Conservation (phyloP, 2,113 vertebrate species). For the Macquaria australasica region DNA sequence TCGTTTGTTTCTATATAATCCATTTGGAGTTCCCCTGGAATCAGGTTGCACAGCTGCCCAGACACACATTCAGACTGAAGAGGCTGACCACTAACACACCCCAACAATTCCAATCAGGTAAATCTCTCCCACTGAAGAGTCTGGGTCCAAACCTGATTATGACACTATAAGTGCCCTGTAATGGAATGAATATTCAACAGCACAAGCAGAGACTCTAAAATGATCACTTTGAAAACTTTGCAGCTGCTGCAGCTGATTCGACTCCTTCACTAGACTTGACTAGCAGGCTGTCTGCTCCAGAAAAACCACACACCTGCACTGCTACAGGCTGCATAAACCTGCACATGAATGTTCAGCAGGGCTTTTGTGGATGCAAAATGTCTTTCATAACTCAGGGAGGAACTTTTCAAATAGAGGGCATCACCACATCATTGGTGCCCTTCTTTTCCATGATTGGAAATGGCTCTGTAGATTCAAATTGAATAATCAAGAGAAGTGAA, state of each 20-base stretch:
- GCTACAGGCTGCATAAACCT: neutral
- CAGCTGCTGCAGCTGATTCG: neutral
- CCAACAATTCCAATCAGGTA: neutral
- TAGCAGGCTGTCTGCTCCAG: neutral
- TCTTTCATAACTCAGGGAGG: conserved; percentile 15
- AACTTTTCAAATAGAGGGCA: conserved; percentile 41
- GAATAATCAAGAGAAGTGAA: conserved; percentile 41
- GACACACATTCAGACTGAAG: neutral
- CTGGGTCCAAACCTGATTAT: neutral
- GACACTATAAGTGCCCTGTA: neutral
- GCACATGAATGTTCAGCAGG: neutral
- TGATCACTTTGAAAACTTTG: neutral
- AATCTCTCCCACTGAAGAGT: neutral
- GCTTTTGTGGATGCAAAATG: conserved; percentile 18
- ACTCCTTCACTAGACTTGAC: neutral
- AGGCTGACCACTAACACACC: neutral
- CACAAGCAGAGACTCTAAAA: neutral
- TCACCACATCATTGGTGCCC: neutral
- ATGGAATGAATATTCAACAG: conserved; percentile 3
- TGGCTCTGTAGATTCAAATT: conserved; percentile 5
- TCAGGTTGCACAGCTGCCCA: too few relatives aligned
- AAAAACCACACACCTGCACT: conserved; percentile 16
- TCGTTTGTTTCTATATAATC: too few relatives aligned
- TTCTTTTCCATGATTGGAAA: conserved; percentile 44
- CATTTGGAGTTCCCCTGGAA: too few relatives aligned